Base-by-base conservation (phyloP, 2,113 vertebrate genomes). In the Phylloscopus trochilus region DNA sequence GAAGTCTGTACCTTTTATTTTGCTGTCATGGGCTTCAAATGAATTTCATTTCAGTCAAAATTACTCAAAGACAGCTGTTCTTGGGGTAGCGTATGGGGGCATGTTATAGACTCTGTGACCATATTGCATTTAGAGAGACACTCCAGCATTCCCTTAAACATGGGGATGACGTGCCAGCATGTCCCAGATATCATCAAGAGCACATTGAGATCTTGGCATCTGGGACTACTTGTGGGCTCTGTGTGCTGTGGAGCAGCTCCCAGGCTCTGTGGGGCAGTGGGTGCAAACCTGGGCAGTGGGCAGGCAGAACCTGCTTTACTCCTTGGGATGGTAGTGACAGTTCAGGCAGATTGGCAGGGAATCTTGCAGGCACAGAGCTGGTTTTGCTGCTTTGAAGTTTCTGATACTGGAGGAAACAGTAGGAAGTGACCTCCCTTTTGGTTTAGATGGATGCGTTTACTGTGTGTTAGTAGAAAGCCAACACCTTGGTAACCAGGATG, bases 151-250 rank as follows among this genome's bases (percentile, higher is more conserved):
- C 30, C 17, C 27, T 79, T 14, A 2, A 60, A 6, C 15, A 31
- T 49, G 11, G 15, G 39, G 24, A 30, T 7, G 3, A 22, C 13
- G 20, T 21, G 7, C 73, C 59, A 30, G 37, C 15, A 4, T 35
- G 27, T 83, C 28, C 35, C 58, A 21, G 8, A 17, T 47, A 15
- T 70, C 51, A 30, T 35, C 20, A 35, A 28, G 27, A 60, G 18
- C 30, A 13, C 1, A 1, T 4, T 43, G 11, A 22, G 47, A 5
- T 83, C 15, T 5, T 58, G 43, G 24, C 20, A 35, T 70, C 70
- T 74, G 24, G 24, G 41, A 13, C 35, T 69, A 1, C 33, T 17
- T 66, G 51, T 0, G 0, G 26, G 37, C 19, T 58, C 30, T 0
- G 5, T 12, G 18, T 58, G 26, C 44, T 59, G 28, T 8, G n/a